Conservation (phyloP, 2,797 vertebrate genomes). For the Rhinichthys osculus region DNA sequence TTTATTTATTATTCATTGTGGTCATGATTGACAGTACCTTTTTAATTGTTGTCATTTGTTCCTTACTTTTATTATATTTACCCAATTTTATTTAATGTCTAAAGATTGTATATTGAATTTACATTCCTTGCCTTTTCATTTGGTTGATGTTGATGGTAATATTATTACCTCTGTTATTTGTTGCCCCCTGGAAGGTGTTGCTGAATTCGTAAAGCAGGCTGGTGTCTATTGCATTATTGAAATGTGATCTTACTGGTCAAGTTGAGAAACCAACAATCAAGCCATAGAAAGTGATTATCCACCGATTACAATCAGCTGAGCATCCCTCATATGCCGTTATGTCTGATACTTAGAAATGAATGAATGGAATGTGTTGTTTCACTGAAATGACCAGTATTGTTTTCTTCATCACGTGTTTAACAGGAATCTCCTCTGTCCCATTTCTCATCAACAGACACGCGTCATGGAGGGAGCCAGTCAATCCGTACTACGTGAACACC, state of each 20-base stretch:
- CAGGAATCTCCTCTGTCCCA: slow-evolving; percentile 10
- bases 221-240: background rate
- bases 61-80: background rate
- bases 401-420: slow-evolving; percentile 22
- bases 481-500: slow-evolving; percentile 91
- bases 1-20: background rate
- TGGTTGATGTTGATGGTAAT: background rate
- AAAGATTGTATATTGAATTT: too few species aligned
- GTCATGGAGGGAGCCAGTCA: slow-evolving; percentile 87
- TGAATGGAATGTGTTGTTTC: slow-evolving; percentile 9
- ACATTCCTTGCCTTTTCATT: too few species aligned
- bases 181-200: background rate
- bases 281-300: background rate
- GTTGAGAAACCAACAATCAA: background rate
- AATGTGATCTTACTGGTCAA: background rate
- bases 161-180: background rate
- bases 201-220: background rate
- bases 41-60: background rate
- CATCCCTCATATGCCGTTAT: background rate
- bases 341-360: background rate
- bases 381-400: background rate
- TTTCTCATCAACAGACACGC: slow-evolving; percentile 66
- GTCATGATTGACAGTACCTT: background rate
- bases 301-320: background rate
- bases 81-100: background rate